Percentiles rank a stretch among this genome's conserved stretches.
These are phyloP conservation scores for Anolis sagrei DNA, from an alignment of 2,113 vertebrate species.

Conservation along the genomic window DNA sequence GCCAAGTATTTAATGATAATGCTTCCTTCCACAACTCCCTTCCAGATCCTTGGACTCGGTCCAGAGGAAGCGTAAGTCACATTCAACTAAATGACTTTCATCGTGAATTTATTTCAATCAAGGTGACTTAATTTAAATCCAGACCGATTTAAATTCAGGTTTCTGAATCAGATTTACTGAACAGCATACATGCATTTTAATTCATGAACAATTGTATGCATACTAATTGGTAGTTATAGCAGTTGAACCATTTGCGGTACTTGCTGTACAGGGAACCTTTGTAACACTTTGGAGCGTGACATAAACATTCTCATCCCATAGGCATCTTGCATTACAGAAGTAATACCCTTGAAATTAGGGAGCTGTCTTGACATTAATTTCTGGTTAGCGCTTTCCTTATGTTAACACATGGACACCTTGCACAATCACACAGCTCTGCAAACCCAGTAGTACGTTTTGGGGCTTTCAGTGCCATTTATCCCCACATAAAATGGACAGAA, in stretches of 20 bases:
- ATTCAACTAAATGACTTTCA: background rate
- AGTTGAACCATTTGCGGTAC: background rate
- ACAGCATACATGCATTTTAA: background rate
- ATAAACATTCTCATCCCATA: background rate
- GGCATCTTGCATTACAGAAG: background rate
- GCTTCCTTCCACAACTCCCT: background rate
- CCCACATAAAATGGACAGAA: background rate
- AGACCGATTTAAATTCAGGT: background rate
- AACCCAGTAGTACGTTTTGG: background rate
- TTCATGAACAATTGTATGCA: background rate
- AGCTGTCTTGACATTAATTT: background rate
- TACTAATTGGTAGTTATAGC: background rate
- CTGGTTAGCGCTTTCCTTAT: background rate
- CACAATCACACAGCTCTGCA: background rate
- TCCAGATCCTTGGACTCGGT: background rate
- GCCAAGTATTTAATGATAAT: background rate
- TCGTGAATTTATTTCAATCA: background rate
- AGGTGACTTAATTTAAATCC: background rate
- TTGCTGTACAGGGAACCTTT: too few species aligned
- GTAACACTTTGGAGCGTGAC: background rate
- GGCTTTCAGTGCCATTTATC: background rate
- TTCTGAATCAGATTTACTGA: slow-evolving; percentile 1
- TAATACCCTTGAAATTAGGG: background rate
- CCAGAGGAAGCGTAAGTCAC: background rate
- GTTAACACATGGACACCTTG: background rate